Base-by-base conservation (phyloP, 2,888 invertebrate genomes). In the Patella ulyssiponensis region DNA sequence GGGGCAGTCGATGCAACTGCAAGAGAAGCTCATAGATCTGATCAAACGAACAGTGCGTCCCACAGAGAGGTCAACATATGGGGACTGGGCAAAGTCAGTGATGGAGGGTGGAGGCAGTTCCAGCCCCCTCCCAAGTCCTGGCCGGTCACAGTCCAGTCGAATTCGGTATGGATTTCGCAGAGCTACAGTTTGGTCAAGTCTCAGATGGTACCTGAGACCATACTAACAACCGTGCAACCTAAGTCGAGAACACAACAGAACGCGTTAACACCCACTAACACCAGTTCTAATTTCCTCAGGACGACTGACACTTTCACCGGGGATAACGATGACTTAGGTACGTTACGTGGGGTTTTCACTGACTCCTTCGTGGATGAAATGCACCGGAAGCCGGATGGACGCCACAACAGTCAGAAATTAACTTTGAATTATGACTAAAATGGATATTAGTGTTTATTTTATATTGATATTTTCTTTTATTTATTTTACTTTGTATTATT, bases 81-180 rank as follows among this genome's bases (percentile, higher is more conserved):
- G 69, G n/a, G 64, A 74, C 3, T 77, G 74, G 77, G 58, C 74
- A 4, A 75, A 77, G 33, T 69, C 74, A 7, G 77, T 77, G 70
- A 77, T 77, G 78, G 75, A 27, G 51, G 75, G 73, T 78, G 71
- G 78, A 23, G 78, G 20, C 76, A 73, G 64, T 78, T 76, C 53
- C 58, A 58, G 58, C 58, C 58, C 12, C 58, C 58, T 58, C 58
- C 12, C 58, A 20, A 58, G 58, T 58, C 58, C 58, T 58, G 58
- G 58, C 20, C 20, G 20, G 58, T 58, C 58, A n/a, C 58, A 58
- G 14, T 58, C 58, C 58, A 58, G 20, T 58, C 33, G 33, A 33
- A 4, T 33, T 33, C 4, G 33, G 33, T 33, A 5, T 5, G 33
- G 33, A 33, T 0, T 33, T 33, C 33, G 33, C 33, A 33, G 33